Percentiles rank a stretch among this genome's conserved stretches.
These are phyloP conservation scores for Ophthalmolycus amberensis DNA, from an alignment of 2,113 vertebrate species.

Conservation along the genomic window DNA sequence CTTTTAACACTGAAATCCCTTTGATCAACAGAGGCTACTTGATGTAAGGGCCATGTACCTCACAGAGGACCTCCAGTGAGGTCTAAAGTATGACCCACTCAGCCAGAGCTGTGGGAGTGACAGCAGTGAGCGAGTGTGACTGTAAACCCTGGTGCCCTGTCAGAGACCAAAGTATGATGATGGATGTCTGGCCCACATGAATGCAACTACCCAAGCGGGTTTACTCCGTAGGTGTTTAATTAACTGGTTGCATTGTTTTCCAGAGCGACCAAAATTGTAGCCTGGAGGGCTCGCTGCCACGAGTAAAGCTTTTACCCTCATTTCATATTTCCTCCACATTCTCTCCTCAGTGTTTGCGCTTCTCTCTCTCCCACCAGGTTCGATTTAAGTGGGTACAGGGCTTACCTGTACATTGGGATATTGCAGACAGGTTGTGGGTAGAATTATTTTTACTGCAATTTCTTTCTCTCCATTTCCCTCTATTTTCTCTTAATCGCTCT, in stretches of 20 bases:
- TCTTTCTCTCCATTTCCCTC: background rate
- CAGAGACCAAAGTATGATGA: slow-evolving; percentile 39
- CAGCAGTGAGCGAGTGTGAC: slow-evolving; percentile 38
- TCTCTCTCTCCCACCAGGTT: slow-evolving; percentile 14
- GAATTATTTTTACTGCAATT: background rate
- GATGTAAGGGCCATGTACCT: background rate
- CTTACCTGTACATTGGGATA: slow-evolving; percentile 30
- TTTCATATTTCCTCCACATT: slow-evolving; percentile 1
- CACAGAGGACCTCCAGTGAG: background rate
- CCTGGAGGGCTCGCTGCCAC: background rate
- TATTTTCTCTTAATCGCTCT: background rate
- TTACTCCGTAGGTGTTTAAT: slow-evolving; percentile 61
- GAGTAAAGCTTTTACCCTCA: slow-evolving; percentile 26
- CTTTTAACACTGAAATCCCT: background rate
- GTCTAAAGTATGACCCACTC: background rate
- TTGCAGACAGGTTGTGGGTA: slow-evolving; percentile 8
- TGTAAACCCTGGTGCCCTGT: slow-evolving; percentile 20
- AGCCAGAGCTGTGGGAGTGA: slow-evolving; percentile 1
- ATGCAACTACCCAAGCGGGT: slow-evolving; percentile 2
- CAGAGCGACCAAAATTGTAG: slow-evolving; percentile 42
- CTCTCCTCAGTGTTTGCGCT: background rate
- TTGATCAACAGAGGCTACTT: background rate
- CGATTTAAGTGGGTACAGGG: slow-evolving; percentile 2
- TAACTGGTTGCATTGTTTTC: slow-evolving; percentile 57
- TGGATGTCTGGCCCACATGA: slow-evolving; percentile 50